Percentiles rank a stretch among this genome's conserved stretches.
Conservation (phyloP, 2,113 vertebrate genomes). For the Microtus oregoni region DNA sequence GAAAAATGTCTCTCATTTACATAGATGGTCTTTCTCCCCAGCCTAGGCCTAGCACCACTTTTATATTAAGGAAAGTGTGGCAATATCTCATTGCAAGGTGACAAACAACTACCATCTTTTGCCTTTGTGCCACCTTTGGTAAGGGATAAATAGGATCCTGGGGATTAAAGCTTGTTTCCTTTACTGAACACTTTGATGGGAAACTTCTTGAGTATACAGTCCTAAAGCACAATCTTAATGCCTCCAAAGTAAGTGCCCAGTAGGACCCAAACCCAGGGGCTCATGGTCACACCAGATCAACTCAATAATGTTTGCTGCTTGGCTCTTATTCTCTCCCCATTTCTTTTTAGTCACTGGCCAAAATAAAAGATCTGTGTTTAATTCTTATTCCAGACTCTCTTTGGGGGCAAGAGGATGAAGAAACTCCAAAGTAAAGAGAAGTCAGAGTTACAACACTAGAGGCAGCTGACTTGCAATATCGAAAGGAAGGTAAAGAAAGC, state of each 20-base stretch:
- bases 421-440: constrained; percentile 19
- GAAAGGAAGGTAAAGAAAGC: background rate
- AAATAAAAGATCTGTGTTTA: background rate
- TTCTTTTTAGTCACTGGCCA: background rate
- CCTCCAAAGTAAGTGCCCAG: background rate
- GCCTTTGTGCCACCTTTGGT: background rate
- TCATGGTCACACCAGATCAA: background rate
- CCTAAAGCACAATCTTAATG: background rate
- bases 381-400: background rate
- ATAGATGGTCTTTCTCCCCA: background rate
- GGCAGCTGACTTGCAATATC: background rate
- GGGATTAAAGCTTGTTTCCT: background rate
- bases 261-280: background rate
- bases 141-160: background rate
- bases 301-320: background rate
- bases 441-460: background rate
- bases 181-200: background rate
- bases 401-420: background rate
- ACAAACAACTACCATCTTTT: background rate
- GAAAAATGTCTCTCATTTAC: too few species aligned
- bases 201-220: background rate
- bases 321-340: background rate
- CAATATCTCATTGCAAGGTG: background rate
- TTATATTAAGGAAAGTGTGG: background rate
- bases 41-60: background rate